phyloP scores from a whole-genome alignment of 2,888 invertebrate species.

The Callinectes sapidus region DNA sequence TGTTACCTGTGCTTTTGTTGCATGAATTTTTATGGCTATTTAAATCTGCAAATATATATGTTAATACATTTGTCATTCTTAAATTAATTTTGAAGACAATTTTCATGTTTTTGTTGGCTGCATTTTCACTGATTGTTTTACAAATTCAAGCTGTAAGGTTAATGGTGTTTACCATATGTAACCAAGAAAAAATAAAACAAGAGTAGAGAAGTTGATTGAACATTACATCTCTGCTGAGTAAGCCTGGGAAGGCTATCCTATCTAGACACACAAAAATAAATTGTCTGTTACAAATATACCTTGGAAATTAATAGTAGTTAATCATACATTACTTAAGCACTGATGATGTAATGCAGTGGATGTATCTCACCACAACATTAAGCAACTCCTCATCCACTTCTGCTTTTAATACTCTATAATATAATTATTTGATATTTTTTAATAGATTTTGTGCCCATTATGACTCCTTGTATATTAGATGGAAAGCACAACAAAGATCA shows the following conservation, averaged over 20 bases:
- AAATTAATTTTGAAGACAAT: not conserved
- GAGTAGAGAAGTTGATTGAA: too few species aligned
- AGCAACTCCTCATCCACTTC: too few species aligned
- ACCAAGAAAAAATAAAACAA: not conserved
- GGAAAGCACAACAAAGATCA: not conserved
- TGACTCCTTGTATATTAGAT: not conserved
- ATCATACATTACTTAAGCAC: not conserved
- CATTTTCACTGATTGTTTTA: not conserved
- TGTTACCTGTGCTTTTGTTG: not conserved
- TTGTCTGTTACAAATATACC: not conserved
- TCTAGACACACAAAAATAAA: not conserved
- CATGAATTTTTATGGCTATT: not conserved
- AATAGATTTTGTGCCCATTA: not conserved
- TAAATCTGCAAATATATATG: too few species aligned
- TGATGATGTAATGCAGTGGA: not conserved
- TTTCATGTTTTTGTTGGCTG: not conserved
- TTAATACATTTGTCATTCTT: not conserved
- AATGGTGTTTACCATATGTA: not conserved
- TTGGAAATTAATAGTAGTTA: not conserved
- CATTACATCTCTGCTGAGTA: too few species aligned
- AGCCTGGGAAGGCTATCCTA: not conserved
- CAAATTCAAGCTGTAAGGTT: not conserved
- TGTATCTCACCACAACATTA: not conserved
- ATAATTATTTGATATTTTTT: not conserved
- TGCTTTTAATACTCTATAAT: not conserved